Evolutionary conservation across 35 echinoderm and acorn worm species (phyloP).

Genomic region (Anneissia japonica): DNA sequence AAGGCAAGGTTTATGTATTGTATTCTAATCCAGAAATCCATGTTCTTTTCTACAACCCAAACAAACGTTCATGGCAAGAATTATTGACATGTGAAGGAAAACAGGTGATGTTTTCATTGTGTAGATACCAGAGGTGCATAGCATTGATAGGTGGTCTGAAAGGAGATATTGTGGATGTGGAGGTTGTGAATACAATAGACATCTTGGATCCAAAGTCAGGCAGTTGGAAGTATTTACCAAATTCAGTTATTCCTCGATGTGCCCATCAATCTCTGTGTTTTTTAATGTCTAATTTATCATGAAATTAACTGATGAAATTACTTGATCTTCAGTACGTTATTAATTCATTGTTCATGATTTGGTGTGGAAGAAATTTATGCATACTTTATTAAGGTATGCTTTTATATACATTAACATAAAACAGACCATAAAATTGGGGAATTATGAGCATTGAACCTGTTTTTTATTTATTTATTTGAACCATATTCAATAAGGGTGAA

Average conservation of each 20-base stretch:
- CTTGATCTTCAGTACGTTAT: too few species aligned
- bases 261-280: not conserved
- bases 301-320: too few species aligned
- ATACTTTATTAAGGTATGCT: too few species aligned
- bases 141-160: not conserved
- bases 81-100: not conserved
- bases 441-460: too few species aligned
- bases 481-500: too few species aligned
- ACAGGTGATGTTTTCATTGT: not conserved
- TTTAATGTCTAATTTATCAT: not conserved
- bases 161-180: not conserved
- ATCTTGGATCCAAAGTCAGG: not conserved
- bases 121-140: not conserved
- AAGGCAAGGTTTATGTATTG: not conserved
- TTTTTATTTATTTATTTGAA: too few species aligned
- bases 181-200: not conserved
- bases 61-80: not conserved
- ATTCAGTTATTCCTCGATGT: not conserved
- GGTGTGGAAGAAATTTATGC: too few species aligned
- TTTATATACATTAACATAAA: too few species aligned
- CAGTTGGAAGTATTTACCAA: not conserved
- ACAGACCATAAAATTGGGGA: too few species aligned
- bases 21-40: not conserved
- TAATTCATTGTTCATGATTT: too few species aligned
- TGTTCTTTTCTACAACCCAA: not conserved